These are phyloP conservation scores for Schizopygopsis malacanthus DNA, from an alignment of 2,797 vertebrate species.

Conservation along the genomic window DNA sequence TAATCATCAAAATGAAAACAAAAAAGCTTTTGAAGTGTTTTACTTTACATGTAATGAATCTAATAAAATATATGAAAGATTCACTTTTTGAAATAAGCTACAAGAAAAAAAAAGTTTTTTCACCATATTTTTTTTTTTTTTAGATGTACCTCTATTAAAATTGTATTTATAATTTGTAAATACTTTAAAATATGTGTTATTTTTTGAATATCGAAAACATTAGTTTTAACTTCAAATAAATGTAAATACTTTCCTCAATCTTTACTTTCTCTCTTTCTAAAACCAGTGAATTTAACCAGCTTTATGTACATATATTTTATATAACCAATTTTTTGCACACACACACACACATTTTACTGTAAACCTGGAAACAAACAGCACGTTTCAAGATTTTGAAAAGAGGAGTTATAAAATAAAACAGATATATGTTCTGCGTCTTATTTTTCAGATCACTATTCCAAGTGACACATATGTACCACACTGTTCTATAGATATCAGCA, in stretches of 20 bases:
- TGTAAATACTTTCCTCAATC: background rate
- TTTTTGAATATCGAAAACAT: background rate
- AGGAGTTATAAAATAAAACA: background rate
- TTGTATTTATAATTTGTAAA: background rate
- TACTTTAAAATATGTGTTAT: background rate
- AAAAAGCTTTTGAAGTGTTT: no score
- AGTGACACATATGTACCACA: background rate
- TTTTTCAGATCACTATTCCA: background rate
- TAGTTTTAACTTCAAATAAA: background rate
- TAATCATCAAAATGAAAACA: no score
- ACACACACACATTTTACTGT: background rate
- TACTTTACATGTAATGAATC: no score
- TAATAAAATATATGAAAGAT: no score
- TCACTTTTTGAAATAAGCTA: no score
- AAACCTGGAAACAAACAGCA: background rate
- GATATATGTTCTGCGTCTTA: background rate
- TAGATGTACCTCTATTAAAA: no score
- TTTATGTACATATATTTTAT: background rate
- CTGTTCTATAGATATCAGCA: background rate
- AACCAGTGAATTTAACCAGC: background rate
- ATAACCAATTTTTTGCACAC: no score
- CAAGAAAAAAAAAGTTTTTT: no score
- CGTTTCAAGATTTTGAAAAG: background rate
- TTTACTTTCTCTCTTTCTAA: background rate
- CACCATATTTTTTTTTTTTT: no score